phyloP scores from a whole-genome alignment of 2,888 invertebrate genomes.

The Eristalinus aeneus region DNA sequence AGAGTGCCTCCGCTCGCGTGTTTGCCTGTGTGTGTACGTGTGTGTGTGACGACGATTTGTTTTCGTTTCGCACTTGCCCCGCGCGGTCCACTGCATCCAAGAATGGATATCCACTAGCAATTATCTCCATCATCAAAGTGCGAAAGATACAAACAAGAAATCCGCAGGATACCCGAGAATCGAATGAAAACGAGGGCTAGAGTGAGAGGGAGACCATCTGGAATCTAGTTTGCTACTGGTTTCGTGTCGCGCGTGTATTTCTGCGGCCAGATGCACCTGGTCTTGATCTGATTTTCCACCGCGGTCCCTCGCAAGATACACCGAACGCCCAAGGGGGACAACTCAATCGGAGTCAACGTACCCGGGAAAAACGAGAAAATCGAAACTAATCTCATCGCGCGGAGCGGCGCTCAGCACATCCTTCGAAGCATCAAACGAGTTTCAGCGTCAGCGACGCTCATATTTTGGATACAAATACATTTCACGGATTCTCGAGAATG shows the following conservation, averaged over 20 bases:
- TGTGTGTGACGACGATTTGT: slow-evolving; percentile 37
- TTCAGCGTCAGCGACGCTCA: background rate
- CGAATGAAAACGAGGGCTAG: background rate
- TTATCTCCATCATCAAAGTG: background rate
- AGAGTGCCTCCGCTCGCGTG: background rate
- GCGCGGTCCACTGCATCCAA: background rate
- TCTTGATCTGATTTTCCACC: slow-evolving; percentile 55
- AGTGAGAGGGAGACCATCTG: slow-evolving; percentile 24
- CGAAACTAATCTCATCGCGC: background rate
- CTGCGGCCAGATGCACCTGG: slow-evolving; percentile 48
- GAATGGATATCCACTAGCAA: background rate
- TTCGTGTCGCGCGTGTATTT: slow-evolving; percentile 23
- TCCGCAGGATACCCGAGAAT: too few species aligned
- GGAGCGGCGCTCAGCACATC: background rate
- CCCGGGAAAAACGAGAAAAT: slow-evolving; percentile 28
- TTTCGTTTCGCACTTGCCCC: slow-evolving; percentile 12
- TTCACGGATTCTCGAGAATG: background rate
- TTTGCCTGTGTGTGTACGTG: background rate
- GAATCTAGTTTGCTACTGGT: slow-evolving; percentile 64
- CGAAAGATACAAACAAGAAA: background rate
- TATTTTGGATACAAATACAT: background rate
- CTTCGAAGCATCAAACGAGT: background rate
- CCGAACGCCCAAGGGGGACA: background rate
- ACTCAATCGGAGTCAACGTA: slow-evolving; percentile 60
- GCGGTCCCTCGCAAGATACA: background rate